Conservation (phyloP, 2,888 invertebrate genomes). For the Tenthredo mesomela region DNA sequence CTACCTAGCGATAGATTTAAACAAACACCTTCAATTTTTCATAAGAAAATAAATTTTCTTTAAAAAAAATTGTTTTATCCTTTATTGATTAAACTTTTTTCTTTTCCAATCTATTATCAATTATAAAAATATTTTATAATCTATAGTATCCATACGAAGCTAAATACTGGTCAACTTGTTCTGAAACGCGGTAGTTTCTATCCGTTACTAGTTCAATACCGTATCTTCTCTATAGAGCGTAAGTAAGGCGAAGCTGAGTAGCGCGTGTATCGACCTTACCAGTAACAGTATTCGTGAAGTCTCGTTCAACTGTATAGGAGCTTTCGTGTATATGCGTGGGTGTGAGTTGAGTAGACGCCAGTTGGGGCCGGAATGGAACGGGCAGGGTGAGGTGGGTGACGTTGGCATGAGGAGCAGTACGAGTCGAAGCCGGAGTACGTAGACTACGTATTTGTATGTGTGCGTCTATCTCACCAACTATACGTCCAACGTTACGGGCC, state of each 20-base stretch:
- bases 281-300: constrained; percentile 28
- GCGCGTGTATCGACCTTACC: constrained; percentile 73
- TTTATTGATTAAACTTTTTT: too few relatives aligned
- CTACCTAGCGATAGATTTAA: constrained; percentile 60
- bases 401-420: constrained; percentile 44
- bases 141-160: background rate
- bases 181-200: background rate
- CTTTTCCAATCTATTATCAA: background rate
- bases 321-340: constrained; percentile 60
- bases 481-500: constrained; percentile 2
- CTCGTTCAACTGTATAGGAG: constrained; percentile 10
- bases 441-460: constrained; percentile 43
- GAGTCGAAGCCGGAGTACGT: background rate
- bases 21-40: background rate
- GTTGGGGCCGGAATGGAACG: constrained; percentile 55
- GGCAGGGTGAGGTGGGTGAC: constrained; percentile 56
- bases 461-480: background rate
- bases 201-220: constrained; percentile 56
- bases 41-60: background rate
- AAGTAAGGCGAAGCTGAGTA: constrained; percentile 67
- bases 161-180: background rate
- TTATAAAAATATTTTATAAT: background rate
- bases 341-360: constrained; percentile 67
- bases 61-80: background rate
- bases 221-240: constrained; percentile 65